Evolutionary conservation across 2,113 vertebrate species (phyloP).

Genomic region (Mustela nigripes): DNA sequence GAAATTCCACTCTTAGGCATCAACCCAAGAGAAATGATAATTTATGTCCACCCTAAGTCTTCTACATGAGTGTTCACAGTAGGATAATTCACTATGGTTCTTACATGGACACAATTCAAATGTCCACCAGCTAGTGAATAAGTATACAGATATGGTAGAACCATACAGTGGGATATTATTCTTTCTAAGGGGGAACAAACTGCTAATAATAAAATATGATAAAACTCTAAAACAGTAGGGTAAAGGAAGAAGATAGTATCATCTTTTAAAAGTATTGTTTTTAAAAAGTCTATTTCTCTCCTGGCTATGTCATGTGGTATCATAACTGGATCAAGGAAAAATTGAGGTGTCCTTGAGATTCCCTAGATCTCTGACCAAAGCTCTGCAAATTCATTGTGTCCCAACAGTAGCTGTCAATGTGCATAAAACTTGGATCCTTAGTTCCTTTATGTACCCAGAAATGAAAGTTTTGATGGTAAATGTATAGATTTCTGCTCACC

Average conservation of each 20-base stretch:
- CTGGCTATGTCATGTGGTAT: background rate
- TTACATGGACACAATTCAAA: background rate
- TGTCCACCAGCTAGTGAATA: background rate
- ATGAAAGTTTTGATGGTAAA: background rate
- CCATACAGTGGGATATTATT: background rate
- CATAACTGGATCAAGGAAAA: background rate
- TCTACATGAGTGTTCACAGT: background rate
- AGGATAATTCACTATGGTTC: background rate
- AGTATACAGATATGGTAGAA: background rate
- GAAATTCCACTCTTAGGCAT: background rate
- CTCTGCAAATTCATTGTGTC: background rate
- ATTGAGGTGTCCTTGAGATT: background rate
- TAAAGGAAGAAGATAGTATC: background rate
- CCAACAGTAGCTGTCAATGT: background rate
- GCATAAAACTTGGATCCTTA: background rate
- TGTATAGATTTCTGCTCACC: too few relatives aligned
- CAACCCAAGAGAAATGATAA: background rate
- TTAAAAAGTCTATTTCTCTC: background rate
- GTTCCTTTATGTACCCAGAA: background rate
- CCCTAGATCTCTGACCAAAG: too few relatives aligned
- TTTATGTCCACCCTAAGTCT: background rate
- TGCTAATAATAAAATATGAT: background rate
- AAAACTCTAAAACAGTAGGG: background rate
- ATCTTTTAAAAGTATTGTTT: background rate
- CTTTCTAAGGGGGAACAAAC: background rate